phyloP scores from a whole-genome alignment of 2,888 invertebrate genomes.

The Drosophila limbata region DNA sequence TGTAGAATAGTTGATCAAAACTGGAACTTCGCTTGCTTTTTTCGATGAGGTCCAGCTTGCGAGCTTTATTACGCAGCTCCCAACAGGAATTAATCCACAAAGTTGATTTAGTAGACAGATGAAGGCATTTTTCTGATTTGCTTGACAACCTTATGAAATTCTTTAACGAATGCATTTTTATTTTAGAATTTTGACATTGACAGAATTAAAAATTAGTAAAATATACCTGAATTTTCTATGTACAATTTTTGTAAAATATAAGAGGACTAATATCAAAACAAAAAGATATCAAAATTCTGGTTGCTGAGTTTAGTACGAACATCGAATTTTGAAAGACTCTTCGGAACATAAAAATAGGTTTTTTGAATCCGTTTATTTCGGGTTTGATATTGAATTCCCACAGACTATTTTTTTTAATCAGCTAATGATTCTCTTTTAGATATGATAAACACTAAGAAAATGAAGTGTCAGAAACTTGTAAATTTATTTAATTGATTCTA shows the following conservation, averaged over 20 bases:
- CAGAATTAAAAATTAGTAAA: neutral
- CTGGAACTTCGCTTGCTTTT: neutral
- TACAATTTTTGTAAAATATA: neutral
- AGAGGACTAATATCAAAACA: neutral
- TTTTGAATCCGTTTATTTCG: neutral
- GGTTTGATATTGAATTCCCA: neutral
- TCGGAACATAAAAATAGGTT: neutral
- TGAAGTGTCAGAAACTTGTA: neutral
- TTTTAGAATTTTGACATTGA: constrained; percentile 8
- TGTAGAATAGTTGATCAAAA: constrained; percentile 6
- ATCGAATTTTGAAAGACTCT: neutral
- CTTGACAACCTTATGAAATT: neutral
- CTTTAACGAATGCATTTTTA: constrained; percentile 1
- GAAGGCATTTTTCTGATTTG: neutral
- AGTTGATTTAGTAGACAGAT: neutral
- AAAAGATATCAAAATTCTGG: neutral
- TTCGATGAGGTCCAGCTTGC: neutral
- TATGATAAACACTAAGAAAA: neutral
- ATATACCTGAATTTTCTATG: neutral
- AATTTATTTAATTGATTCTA: neutral
- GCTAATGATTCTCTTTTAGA: too few relatives aligned
- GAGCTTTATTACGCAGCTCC: neutral
- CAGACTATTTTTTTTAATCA: neutral
- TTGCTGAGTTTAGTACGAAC: neutral
- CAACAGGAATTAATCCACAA: constrained; percentile 4